These are phyloP conservation scores for Hermatobates lingyangjiaoensis DNA, from an alignment of 1,140 invertebrate species.

Conservation along the genomic window DNA sequence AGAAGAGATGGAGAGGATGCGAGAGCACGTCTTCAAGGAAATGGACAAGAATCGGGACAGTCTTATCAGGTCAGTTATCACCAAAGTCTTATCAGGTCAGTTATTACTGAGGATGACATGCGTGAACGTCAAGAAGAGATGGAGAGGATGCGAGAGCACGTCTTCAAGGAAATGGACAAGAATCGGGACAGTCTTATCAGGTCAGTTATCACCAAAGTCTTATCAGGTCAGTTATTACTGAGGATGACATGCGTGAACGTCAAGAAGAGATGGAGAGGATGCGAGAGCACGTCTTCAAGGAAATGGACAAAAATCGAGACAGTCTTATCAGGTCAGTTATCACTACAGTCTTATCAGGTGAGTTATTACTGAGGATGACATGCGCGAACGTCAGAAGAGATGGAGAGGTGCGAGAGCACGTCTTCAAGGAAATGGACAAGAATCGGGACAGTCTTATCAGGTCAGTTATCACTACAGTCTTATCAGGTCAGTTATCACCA, in stretches of 20 bases:
- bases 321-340: conserved; percentile 59
- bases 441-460: conserved; percentile 80
- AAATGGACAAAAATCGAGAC: conserved; percentile 78
- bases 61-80: conserved; percentile 57
- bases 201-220: too few species aligned
- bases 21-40: conserved; percentile 89
- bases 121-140: conserved; percentile 86
- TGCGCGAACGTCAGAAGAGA: conserved; percentile 85
- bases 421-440: conserved; percentile 78
- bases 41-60: conserved; percentile 76
- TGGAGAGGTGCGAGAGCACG: conserved; percentile 94
- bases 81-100: too few species aligned
- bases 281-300: conserved; percentile 90
- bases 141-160: conserved; percentile 95
- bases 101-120: conserved; percentile 80
- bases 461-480: too few species aligned
- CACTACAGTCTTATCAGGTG: too few species aligned
- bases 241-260: conserved; percentile 77
- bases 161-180: conserved; percentile 78
- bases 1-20: conserved; percentile 97
- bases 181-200: conserved; percentile 80
- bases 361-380: conserved; percentile 76
- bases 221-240: too few species aligned
- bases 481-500: too few species aligned
- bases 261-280: conserved; percentile 96